phyloP scores from a whole-genome alignment of 2,888 invertebrate genomes.

The Nomada ferruginata region DNA sequence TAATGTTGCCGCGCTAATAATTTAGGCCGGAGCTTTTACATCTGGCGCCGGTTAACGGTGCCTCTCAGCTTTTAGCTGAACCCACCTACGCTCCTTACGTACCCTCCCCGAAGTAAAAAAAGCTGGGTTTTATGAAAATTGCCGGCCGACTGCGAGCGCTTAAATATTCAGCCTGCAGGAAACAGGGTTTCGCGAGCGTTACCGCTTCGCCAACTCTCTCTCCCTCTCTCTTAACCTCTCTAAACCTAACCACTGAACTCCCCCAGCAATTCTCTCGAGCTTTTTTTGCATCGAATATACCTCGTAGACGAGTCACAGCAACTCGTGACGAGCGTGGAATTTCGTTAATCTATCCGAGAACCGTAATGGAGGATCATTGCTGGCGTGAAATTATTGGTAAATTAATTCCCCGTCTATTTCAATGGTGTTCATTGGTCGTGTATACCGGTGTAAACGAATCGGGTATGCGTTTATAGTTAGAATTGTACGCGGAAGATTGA shows the following conservation, averaged over 20 bases:
- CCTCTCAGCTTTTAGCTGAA: conserved; percentile 47
- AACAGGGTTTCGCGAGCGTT: conserved; percentile 22
- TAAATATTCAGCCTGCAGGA: conserved; percentile 45
- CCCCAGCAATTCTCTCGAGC: conserved; percentile 14
- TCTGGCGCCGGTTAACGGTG: conserved; percentile 52
- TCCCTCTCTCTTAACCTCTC: too few relatives aligned
- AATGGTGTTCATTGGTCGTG: not conserved
- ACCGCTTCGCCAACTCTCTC: not conserved
- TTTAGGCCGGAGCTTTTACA: conserved; percentile 56
- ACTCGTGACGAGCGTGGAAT: not conserved
- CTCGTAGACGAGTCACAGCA: not conserved
- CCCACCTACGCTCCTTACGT: conserved; percentile 9
- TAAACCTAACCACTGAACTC: not conserved
- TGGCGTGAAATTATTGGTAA: not conserved
- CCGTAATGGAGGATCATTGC: not conserved
- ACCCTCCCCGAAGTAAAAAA: conserved; percentile 15
- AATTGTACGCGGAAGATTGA: not conserved
- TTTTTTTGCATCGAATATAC: not conserved
- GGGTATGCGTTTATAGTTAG: not conserved
- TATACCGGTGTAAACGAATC: not conserved
- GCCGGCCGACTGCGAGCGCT: conserved; percentile 27
- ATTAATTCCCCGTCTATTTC: not conserved
- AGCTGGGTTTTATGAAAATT: conserved; percentile 54
- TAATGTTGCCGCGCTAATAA: conserved; percentile 60
- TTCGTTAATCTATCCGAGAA: not conserved